Evolutionary conservation across 2,888 invertebrate species (phyloP).

Genomic region (Auanema freiburgensis): DNA sequence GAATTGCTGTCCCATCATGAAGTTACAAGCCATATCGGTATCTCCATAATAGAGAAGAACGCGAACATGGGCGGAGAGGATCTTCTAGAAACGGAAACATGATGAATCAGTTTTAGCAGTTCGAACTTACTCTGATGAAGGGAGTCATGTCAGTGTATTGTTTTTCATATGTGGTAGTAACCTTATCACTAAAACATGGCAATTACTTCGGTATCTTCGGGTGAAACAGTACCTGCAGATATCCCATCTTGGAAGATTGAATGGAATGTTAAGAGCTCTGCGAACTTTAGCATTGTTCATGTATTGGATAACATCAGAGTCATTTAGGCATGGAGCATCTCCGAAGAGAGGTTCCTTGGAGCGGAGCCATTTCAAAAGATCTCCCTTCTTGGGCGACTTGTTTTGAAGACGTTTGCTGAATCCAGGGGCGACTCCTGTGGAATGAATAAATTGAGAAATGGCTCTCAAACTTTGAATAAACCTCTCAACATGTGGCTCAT

Average conservation of each 20-base stretch:
- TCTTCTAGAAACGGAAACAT: conserved; percentile 37
- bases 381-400: conserved; percentile 14
- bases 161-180: conserved; percentile 58
- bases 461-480: background rate
- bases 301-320: conserved; percentile 58
- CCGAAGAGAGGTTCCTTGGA: conserved; percentile 31
- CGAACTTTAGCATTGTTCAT: conserved; percentile 56
- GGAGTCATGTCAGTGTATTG: conserved; percentile 59
- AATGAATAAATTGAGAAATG: background rate
- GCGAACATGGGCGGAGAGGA: conserved; percentile 56
- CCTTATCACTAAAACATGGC: conserved; percentile 48
- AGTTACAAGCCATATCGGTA: conserved; percentile 57
- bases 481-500: conserved; percentile 50
- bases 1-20: conserved; percentile 63
- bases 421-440: conserved; percentile 35
- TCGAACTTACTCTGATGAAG: conserved; percentile 42
- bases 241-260: conserved; percentile 55
- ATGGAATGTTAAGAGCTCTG: conserved; percentile 54
- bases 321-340: conserved; percentile 61
- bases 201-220: background rate
- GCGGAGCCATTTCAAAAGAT: conserved; percentile 11
- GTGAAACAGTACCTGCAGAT: conserved; percentile 57
- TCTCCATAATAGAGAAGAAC: conserved; percentile 63
- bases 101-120: background rate
- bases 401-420: conserved; percentile 24